These are phyloP conservation scores for Bombus huntii DNA, from an alignment of 1,140 invertebrate species.

Conservation along the genomic window DNA sequence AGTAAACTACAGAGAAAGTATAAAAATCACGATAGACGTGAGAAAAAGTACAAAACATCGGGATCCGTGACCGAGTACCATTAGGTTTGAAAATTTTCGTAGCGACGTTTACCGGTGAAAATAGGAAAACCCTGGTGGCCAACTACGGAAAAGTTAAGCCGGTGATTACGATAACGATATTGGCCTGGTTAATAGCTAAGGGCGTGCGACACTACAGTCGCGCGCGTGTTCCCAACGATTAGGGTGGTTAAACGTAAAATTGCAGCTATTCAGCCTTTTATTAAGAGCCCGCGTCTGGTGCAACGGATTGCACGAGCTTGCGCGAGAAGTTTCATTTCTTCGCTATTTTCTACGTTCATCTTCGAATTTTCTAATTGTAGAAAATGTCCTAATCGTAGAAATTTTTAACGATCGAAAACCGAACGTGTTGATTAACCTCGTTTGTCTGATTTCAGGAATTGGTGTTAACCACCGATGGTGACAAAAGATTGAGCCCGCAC, in stretches of 20 bases:
- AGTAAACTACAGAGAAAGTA: no score
- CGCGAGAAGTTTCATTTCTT: not conserved
- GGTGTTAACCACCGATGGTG: constrained; percentile 84
- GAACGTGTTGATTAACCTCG: not conserved
- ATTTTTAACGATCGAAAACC: not conserved
- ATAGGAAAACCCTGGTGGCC: not conserved
- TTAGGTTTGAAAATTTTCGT: not conserved
- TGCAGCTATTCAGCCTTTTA: constrained; percentile 69
- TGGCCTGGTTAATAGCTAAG: constrained; percentile 55
- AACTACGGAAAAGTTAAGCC: constrained; percentile 48
- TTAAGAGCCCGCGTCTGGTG: not conserved
- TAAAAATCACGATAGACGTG: not conserved
- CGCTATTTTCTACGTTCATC: not conserved
- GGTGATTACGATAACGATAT: constrained; percentile 67
- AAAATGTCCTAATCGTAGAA: not conserved
- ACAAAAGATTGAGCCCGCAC: constrained; percentile 82
- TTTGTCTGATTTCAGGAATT: constrained; percentile 81
- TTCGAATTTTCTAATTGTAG: not conserved
- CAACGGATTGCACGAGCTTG: not conserved
- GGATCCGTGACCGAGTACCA: not conserved
- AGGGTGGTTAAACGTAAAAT: constrained; percentile 72
- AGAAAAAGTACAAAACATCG: not conserved
- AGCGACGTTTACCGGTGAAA: not conserved
- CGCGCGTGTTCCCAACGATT: constrained; percentile 66
- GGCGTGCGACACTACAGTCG: not conserved